These are phyloP conservation scores for Felis chaus DNA, from an alignment of 2,113 vertebrate genomes.

Conservation along the genomic window DNA sequence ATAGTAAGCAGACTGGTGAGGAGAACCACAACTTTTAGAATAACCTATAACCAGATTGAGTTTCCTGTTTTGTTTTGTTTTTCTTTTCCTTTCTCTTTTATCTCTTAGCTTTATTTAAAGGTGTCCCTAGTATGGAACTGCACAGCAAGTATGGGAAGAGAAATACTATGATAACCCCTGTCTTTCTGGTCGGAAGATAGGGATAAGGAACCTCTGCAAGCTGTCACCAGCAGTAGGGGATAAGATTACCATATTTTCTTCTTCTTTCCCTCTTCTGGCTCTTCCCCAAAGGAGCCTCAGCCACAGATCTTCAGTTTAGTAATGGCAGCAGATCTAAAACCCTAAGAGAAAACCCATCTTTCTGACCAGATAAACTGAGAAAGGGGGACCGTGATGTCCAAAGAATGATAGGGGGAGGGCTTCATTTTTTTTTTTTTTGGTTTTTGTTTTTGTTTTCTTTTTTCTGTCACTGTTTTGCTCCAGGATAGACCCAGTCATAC, in stretches of 20 bases:
- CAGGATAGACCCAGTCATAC: too few relatives aligned
- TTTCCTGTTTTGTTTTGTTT: not conserved
- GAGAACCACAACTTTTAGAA: not conserved
- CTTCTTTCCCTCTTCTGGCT: too few relatives aligned
- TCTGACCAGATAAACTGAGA: not conserved
- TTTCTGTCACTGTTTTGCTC: not conserved
- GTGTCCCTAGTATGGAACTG: not conserved
- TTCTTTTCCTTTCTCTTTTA: not conserved
- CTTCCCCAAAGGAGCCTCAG: accelerated
- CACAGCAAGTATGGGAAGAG: not conserved
- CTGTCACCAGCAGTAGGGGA: not conserved
- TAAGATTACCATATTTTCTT: not conserved
- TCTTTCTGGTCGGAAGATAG: not conserved
- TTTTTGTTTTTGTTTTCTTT: not conserved
- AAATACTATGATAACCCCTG: not conserved
- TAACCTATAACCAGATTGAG: not conserved
- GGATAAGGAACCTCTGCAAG: too few relatives aligned
- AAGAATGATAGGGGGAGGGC: not conserved
- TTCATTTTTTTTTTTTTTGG: not conserved
- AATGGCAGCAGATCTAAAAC: not conserved
- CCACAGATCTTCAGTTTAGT: not conserved
- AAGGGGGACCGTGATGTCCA: not conserved
- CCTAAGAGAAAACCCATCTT: not conserved
- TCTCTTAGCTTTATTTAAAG: not conserved
- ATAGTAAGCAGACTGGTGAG: too few relatives aligned